Evolutionary conservation across 1,140 invertebrate species (phyloP).

Genomic region (Bombus huntii): DNA sequence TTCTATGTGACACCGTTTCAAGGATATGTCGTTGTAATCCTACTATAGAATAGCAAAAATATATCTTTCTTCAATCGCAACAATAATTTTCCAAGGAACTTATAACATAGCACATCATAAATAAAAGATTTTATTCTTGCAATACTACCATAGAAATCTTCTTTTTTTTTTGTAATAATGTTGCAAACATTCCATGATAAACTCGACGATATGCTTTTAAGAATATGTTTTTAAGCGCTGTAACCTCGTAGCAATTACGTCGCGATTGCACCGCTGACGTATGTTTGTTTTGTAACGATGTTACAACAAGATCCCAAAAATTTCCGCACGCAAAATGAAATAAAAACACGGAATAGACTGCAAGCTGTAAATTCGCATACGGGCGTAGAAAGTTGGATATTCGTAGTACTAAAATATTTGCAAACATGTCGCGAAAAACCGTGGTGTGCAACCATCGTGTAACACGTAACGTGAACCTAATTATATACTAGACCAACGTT

Average conservation of each 20-base stretch:
- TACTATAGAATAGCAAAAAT: neutral
- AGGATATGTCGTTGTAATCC: neutral
- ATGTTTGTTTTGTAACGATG: neutral
- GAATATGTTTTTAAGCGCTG: neutral
- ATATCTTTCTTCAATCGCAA: neutral
- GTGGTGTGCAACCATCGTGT: neutral
- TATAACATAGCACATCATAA: neutral
- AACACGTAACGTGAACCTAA: neutral
- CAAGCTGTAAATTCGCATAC: neutral
- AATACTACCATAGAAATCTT: neutral
- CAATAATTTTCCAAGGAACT: too few species aligned
- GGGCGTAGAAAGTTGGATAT: neutral
- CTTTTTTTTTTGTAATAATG: neutral
- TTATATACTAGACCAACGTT: conserved; percentile 1
- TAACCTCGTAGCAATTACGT: neutral
- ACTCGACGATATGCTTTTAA: neutral
- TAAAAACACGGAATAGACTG: neutral
- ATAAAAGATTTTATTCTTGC: neutral
- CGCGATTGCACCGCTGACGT: neutral
- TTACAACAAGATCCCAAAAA: neutral
- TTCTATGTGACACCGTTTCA: neutral
- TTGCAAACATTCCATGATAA: neutral
- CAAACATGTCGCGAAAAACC: neutral
- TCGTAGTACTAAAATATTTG: neutral
- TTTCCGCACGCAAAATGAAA: neutral